Percentiles rank a stretch among this genome's conserved stretches.
Evolutionary conservation across 2,888 invertebrate genomes (phyloP).

Genomic region (Calliopum simillimum): DNA sequence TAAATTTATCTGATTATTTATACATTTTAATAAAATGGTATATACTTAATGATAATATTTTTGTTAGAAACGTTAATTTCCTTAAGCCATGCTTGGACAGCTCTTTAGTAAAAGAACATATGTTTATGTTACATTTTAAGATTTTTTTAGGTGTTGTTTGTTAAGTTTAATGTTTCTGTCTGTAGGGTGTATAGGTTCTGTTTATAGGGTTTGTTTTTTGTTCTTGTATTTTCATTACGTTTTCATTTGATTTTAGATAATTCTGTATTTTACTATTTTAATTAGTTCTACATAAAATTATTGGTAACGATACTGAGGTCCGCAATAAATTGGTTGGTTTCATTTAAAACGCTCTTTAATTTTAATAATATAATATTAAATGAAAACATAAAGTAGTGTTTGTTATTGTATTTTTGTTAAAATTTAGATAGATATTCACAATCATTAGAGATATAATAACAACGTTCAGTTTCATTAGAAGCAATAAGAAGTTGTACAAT

Average conservation of each 20-base stretch:
- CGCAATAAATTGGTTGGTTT: constrained; percentile 65
- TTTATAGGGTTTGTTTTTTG: constrained; percentile 28
- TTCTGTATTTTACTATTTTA: constrained; percentile 10
- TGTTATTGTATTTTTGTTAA: constrained; percentile 35
- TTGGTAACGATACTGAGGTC: constrained; percentile 66
- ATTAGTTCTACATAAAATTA: constrained; percentile 64
- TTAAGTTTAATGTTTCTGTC: neutral
- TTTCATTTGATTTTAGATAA: constrained; percentile 8
- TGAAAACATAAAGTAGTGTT: constrained; percentile 36
- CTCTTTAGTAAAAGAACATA: no score
- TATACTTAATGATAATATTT: no score
- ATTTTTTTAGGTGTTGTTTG: no score
- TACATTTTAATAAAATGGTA: no score
- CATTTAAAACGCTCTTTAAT: constrained; percentile 56
- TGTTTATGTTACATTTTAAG: no score
- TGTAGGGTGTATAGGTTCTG: no score
- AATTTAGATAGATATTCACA: constrained; percentile 21
- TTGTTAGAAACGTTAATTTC: no score
- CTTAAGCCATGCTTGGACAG: no score
- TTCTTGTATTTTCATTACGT: constrained; percentile 19
- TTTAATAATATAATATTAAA: constrained; percentile 33
- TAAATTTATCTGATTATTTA: no score
- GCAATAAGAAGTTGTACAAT: constrained; percentile 17
- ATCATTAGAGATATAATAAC: constrained; percentile 9
- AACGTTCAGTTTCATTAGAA: constrained; percentile 8